These are phyloP conservation scores for Synanthedon andrenaeformis DNA, from an alignment of 2,888 invertebrate species.

Conservation along the genomic window DNA sequence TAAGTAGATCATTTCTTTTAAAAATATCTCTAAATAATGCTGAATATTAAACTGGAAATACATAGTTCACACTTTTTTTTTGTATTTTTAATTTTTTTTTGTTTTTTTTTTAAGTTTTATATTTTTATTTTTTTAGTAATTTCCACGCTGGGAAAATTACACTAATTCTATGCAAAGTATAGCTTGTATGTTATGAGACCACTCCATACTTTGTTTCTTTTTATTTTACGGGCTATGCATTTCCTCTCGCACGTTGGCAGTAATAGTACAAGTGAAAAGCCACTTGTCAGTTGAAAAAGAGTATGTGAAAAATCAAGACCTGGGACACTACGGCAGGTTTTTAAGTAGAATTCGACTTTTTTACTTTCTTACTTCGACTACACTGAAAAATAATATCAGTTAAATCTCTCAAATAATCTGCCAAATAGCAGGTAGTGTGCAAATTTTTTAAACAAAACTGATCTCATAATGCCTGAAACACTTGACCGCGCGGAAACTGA, in stretches of 20 bases:
- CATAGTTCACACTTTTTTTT: constrained; percentile 61
- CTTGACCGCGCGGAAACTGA: no score
- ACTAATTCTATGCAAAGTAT: constrained; percentile 95
- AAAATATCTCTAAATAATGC: constrained; percentile 66
- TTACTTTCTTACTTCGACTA: no score
- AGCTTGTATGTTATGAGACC: constrained; percentile 79
- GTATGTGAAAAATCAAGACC: neutral
- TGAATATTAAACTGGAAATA: constrained; percentile 71
- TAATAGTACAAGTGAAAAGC: constrained; percentile 46
- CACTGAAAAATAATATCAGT: no score
- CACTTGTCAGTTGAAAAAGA: constrained; percentile 25
- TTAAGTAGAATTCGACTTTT: no score
- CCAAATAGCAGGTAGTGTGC: no score
- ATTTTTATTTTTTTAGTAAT: constrained; percentile 54
- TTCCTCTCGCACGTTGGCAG: constrained; percentile 68
- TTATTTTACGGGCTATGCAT: constrained; percentile 68
- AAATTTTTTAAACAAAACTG: no score
- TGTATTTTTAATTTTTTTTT: constrained; percentile 27
- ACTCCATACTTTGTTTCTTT: constrained; percentile 67
- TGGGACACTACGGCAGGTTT: neutral
- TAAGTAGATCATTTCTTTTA: constrained; percentile 46
- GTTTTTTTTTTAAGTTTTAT: constrained; percentile 27
- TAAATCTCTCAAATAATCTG: no score
- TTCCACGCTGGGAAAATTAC: constrained; percentile 83
- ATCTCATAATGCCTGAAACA: no score